phyloP scores from a whole-genome alignment of 2,113 vertebrate species.

The Chunga burmeisteri region DNA sequence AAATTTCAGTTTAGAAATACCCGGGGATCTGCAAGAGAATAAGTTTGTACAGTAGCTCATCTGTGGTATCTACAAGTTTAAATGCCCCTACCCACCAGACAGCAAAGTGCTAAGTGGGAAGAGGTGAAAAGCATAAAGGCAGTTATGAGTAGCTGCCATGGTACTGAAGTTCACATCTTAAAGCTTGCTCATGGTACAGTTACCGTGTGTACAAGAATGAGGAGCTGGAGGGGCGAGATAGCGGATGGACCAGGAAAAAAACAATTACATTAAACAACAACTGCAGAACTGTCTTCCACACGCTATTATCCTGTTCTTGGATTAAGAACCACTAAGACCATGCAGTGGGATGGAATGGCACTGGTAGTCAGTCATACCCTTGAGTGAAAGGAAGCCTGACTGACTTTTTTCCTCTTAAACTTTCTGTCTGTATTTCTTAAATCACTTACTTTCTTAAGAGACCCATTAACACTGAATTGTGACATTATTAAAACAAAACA shows the following conservation, averaged over 20 bases:
- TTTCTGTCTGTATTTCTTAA: neutral
- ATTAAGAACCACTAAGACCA: neutral
- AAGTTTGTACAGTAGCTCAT: accelerated
- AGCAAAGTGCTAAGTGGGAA: neutral
- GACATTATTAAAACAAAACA: neutral
- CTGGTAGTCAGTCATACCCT: neutral
- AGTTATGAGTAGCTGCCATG: neutral
- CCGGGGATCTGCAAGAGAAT: neutral
- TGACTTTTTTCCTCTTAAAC: neutral
- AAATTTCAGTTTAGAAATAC: neutral
- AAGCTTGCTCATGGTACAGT: neutral
- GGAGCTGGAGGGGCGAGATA: accelerated
- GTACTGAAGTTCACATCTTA: no score
- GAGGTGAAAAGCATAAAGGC: neutral
- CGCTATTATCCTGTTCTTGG: accelerated
- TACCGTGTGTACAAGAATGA: accelerated
- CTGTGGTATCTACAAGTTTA: neutral
- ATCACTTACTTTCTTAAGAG: neutral
- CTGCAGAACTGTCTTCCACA: neutral
- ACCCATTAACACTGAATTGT: neutral
- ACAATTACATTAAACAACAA: neutral
- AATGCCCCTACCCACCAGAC: accelerated
- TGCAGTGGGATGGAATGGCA: neutral
- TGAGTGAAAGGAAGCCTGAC: neutral
- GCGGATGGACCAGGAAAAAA: neutral